Evolutionary conservation across 1,140 invertebrate genomes (phyloP).

Genomic region (Magallana angulata): DNA sequence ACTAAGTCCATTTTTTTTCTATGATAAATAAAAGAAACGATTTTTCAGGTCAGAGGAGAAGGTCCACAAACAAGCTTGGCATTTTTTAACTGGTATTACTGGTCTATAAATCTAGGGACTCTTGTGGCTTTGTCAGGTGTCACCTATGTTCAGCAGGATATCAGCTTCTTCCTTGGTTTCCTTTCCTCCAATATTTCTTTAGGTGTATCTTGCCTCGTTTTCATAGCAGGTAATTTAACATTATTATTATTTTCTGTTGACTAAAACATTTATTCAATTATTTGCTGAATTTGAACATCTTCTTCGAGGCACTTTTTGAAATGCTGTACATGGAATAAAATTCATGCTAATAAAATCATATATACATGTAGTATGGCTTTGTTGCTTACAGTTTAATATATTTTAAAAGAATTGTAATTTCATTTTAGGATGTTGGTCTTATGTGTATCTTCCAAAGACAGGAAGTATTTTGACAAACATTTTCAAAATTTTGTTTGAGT

Average conservation of each 20-base stretch:
- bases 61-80: conserved; percentile 65
- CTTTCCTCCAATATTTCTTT: conserved; percentile 76
- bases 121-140: conserved; percentile 79
- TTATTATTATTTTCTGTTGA: background rate
- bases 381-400: no score
- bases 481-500: conserved; percentile 79
- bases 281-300: no score
- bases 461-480: conserved; percentile 80
- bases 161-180: conserved; percentile 80
- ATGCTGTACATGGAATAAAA: no score
- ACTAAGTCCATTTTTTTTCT: no score
- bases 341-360: no score
- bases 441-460: conserved; percentile 65
- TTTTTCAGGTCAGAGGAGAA: conserved; percentile 60
- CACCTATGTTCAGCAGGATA: conserved; percentile 80
- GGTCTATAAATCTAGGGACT: conserved; percentile 82
- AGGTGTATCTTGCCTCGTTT: conserved; percentile 66
- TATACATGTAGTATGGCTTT: no score
- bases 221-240: conserved; percentile 70
- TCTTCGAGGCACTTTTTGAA: no score
- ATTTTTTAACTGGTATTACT: conserved; percentile 83
- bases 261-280: no score
- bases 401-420: no score
- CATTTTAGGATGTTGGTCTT: conserved; percentile 66
- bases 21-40: no score